Base-by-base conservation (phyloP, 2,888 invertebrate species). In the Amphipoea lucens region DNA sequence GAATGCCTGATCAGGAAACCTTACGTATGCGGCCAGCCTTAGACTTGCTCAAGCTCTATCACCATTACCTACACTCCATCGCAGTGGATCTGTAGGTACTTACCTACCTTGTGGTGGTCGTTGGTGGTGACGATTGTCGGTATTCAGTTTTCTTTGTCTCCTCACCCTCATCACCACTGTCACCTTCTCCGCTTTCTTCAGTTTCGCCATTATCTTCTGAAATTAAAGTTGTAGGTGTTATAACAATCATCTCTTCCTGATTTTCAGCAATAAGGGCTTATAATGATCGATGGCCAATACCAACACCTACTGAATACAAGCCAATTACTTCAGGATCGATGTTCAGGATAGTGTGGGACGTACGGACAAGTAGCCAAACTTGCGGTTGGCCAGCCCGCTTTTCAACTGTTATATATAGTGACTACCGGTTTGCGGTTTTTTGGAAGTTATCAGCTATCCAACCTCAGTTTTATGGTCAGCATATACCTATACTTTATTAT, bases 101-200 rank as follows among this genome's bases (percentile, higher is more conserved):
- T n/a, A n/a, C n/a, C n/a, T n/a, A n/a, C 90, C 87, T 91, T 62
- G 90, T 90, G 4, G 91, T 90, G 7, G 89, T 81, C 40, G 79
- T 82, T 3, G 85, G 76, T 62, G 75, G 29, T 42, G 82, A 48
- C 40, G 80, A n/a, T 9, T 45, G 75, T 5, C 72, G 60, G 48
- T 80, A 51, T 7, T 84, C 88, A 54, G 17, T 4, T 62, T 54
- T 80, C 7, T 51, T 80, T 45, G 72, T 0, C 0, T 2, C 69
- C 14, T 69, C 51, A 0, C n/a, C 40, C 0, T 72, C 63, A 0
- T 57, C 62, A 0, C 20, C 45, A 4, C 60, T 73, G 4, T 73
- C 76, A 23, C 45, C 76, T 4, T 42, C 70, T 17, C 17, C 65
- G 2, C 1, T 14, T 11, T 72, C 69, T 12, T 2, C 29, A 29